A percentile compares a stretch with the other conserved stretches of the same genome.
phyloP scores from a whole-genome alignment of 2,888 invertebrate species.

The Ophion obscuratus region DNA sequence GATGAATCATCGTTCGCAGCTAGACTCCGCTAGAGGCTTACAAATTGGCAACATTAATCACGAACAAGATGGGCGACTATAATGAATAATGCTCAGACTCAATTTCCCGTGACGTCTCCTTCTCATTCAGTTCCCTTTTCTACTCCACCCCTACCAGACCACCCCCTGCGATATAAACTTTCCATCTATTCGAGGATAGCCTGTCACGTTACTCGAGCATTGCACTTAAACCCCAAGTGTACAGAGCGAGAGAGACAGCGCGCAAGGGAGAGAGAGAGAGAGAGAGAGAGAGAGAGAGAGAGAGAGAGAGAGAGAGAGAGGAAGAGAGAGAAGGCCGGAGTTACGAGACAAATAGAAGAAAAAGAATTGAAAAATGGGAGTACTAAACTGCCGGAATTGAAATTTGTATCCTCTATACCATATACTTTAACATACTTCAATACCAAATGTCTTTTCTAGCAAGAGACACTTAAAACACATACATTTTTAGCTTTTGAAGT shows the following conservation, averaged over 20 bases:
- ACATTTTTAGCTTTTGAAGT: too few relatives aligned
- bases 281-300: not conserved
- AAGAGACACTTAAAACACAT: too few relatives aligned
- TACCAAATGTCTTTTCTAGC: not conserved
- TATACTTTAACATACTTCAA: not conserved
- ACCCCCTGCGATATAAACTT: slow-evolving; percentile 40
- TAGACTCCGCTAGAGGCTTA: slow-evolving; percentile 33
- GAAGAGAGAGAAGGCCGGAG: not conserved
- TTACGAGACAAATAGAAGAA: not conserved
- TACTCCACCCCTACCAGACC: not conserved
- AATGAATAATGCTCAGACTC: slow-evolving; percentile 62
- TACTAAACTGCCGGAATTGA: not conserved
- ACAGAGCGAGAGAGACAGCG: not conserved
- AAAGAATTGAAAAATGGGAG: slow-evolving; percentile 27
- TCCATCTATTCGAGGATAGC: slow-evolving; percentile 39
- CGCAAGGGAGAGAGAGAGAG: not conserved
- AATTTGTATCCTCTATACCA: not conserved
- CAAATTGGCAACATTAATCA: slow-evolving; percentile 61
- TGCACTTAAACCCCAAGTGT: not conserved
- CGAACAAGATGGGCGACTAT: slow-evolving; percentile 46
- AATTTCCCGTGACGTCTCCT: slow-evolving; percentile 49
- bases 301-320: too few relatives aligned
- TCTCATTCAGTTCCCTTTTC: slow-evolving; percentile 28
- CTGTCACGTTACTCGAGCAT: slow-evolving; percentile 32
- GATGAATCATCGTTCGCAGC: slow-evolving; percentile 44